A percentile compares a stretch with the other conserved stretches of the same genome.
Conservation (phyloP, 2,888 invertebrate species). For the Eremobia ochroleuca region DNA sequence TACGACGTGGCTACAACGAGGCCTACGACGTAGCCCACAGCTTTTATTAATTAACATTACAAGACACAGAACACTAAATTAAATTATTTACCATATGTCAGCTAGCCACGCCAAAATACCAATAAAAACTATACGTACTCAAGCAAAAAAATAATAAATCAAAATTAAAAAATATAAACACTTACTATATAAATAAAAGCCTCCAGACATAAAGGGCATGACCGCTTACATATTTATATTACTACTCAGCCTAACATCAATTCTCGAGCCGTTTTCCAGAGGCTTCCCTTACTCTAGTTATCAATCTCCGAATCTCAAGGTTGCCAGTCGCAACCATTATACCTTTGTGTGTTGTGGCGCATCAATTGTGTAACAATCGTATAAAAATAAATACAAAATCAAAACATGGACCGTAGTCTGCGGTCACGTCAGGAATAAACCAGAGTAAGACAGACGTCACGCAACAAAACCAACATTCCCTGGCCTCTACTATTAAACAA, state of each 20-base stretch:
- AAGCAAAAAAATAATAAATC: too few species aligned
- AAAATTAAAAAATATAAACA: too few species aligned
- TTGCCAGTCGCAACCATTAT: background rate
- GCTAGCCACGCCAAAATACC: too few species aligned
- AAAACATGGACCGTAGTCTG: conserved; percentile 58
- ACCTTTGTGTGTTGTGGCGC: conserved; percentile 22
- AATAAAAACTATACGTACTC: too few species aligned
- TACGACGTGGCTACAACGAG: too few species aligned
- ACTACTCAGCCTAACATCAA: background rate
- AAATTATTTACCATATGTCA: too few species aligned
- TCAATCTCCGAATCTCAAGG: conserved; percentile 14
- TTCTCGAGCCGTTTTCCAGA: background rate
- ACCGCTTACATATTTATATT: too few species aligned
- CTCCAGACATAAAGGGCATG: too few species aligned
- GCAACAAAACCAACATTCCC: conserved; percentile 59
- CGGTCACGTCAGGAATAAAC: conserved; percentile 69
- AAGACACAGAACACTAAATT: too few species aligned
- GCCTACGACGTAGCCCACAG: too few species aligned
- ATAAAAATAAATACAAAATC: conserved; percentile 55
- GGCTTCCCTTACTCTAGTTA: background rate
- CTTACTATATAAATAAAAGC: too few species aligned
- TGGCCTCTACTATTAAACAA: conserved; percentile 47
- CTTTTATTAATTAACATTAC: too few species aligned
- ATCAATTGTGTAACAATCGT: conserved; percentile 38
- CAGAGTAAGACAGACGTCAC: conserved; percentile 54